Base-by-base conservation (phyloP, 2,888 invertebrate genomes). In the Erannis defoliaria region DNA sequence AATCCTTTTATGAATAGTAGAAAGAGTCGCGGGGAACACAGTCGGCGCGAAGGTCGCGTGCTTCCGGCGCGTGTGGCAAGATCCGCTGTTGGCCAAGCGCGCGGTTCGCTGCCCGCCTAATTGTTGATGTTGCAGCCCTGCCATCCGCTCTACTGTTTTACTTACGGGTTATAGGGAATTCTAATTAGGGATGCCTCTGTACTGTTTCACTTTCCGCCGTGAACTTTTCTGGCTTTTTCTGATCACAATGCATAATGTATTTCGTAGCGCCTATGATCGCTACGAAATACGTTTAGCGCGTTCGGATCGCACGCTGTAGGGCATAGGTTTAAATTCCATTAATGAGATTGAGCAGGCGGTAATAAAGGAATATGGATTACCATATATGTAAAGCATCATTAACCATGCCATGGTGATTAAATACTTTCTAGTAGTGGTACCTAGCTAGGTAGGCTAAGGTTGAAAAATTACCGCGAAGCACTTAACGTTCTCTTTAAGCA, bases 61-160 rank as follows among this genome's bases (percentile, higher is more conserved):
- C 78, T 88, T 90, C 92, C 90, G 84, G 81, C 78, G 80, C 75
- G 71, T 81, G 83, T 69, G 74, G 90, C 87, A 91, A 92, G 90
- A 87, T 91, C 92, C 92, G 90, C 74, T 85, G 84, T 90, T 85
- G 73, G 73, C 81, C 85, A 91, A 91, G 66, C 74, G 64, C 46
- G 70, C 80, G 81, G 79, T 80, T 77, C 80, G 82, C 82, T 82
- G 78, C 76, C 76, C 82, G 74, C 70, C 79, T 86, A 85, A 86
- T 88, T 86, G 82, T 81, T 76, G 80, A 75, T 80, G 74, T 81
- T 81, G 79, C 78, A 81, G 76, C 77, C 76, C 80, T 80, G 65
- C 64, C 75, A 76, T 78, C 80, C 78, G 80, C 72, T 62, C 68
- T 57, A 68, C 77, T 74, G 67, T 66, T 79, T 79, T 75, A 79